Base-by-base conservation (phyloP, 2,888 invertebrate species). In the Lepeophtheirus nordmannii region DNA sequence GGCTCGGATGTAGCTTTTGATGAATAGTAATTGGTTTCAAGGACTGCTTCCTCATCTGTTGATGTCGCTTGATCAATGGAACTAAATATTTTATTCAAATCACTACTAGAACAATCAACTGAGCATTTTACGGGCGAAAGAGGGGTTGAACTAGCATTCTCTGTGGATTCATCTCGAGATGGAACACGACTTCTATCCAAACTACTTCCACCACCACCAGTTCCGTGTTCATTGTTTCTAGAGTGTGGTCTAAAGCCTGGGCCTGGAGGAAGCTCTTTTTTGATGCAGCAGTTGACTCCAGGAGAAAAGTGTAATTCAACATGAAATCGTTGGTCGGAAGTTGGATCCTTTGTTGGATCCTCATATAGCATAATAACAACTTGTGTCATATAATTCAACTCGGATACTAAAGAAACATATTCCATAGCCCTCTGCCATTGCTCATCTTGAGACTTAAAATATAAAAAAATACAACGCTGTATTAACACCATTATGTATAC, bases 361-460 rank as follows among this genome's bases (percentile, higher is more conserved):
- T 98, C 98, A 74, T 98, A 99, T 0, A 94, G 78, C 92, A 99
- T 93, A 37, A 98, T 90, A 1, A 96, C 96, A 68, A 98, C 64
- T 77, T 97, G 97, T 7, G 96, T 94, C 90, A 98, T 92, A 77
- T 98, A 98, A 79, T 98, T 98, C 39, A 98, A 82, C 76, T 98
- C 98, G 0, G 96, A 91, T 9, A 97, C 94, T 82, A 91, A 90
- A 22, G 89, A 89, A 30, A 98, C 87, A 75, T 97, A 99, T 74
- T 97, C 92, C 93, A 97, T 93, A 0, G 98, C 97, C 68, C 96
- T 82, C 14, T 88, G 84, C 98, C 98, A 99, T 74, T 98, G 97
- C 75, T 94, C 92, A 75, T 98, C 97, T 72, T 85, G 88, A 39
- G 83, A 75, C 56, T 85, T 58, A 66, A 67, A 9, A 17, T 64